phyloP scores from a whole-genome alignment of 2,888 invertebrate species.

The Abscondita cerata region DNA sequence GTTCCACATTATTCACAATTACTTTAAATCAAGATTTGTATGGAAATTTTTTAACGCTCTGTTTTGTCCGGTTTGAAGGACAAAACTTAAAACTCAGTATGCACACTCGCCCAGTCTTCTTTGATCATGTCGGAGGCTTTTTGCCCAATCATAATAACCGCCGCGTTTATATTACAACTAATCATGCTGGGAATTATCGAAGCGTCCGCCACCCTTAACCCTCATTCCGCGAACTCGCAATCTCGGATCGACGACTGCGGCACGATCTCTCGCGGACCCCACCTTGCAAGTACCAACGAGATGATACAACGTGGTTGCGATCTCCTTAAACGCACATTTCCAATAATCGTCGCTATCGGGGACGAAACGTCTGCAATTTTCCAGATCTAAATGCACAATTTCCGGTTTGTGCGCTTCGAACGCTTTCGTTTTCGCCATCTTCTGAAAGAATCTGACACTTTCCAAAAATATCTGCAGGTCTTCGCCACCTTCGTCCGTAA shows the following conservation, averaged over 20 bases:
- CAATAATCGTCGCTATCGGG: constrained; percentile 61
- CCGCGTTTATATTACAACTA: constrained; percentile 62
- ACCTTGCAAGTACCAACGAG: constrained; percentile 66
- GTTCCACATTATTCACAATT: not conserved
- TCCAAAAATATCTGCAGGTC: constrained; percentile 61
- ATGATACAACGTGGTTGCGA: constrained; percentile 48
- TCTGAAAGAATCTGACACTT: constrained; percentile 58
- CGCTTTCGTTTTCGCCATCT: constrained; percentile 56
- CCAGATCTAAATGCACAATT: constrained; percentile 51
- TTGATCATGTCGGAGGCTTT: constrained; percentile 63
- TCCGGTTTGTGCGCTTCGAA: constrained; percentile 56
- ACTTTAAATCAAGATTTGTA: not conserved
- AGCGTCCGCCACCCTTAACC: constrained; percentile 61
- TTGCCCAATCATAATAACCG: constrained; percentile 63
- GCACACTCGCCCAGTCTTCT: constrained; percentile 43
- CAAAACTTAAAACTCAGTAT: not conserved
- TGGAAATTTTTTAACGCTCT: no score
- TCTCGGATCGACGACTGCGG: constrained; percentile 74
- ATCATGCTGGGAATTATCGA: constrained; percentile 60
- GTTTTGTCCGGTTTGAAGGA: no score
- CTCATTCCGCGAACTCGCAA: constrained; percentile 63
- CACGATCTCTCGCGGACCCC: constrained; percentile 66
- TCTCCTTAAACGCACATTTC: constrained; percentile 58
- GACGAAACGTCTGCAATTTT: constrained; percentile 59
- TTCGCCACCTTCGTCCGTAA: constrained; percentile 59